Evolutionary conservation across 2,113 vertebrate species (phyloP).

Genomic region (Rhea americana): DNA sequence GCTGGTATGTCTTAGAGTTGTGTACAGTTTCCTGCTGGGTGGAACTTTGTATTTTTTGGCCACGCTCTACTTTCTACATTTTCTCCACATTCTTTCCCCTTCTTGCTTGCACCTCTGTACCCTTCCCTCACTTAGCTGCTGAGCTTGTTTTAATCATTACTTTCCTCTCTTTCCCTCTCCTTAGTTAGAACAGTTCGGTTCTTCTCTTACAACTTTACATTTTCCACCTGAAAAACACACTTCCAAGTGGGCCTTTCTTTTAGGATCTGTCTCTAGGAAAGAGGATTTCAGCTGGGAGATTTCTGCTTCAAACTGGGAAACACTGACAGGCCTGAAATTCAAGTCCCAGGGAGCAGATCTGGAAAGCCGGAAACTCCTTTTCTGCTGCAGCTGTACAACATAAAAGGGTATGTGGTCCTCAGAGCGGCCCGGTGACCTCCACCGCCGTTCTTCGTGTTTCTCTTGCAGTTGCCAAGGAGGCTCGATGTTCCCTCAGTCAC

Average conservation of each 20-base stretch:
- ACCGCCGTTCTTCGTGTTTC: not conserved
- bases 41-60: conserved; percentile 50
- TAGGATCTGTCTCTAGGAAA: conserved; percentile 50
- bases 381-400: not conserved
- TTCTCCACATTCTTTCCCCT: conserved; percentile 12
- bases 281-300: conserved; percentile 36
- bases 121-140: not conserved
- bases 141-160: not conserved
- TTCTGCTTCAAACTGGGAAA: conserved; percentile 49
- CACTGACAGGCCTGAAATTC: conserved; percentile 5
- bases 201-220: not conserved
- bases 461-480: not conserved
- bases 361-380: not conserved
- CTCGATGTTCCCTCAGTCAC: not conserved
- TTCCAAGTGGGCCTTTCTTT: conserved; percentile 46
- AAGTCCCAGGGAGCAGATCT: not conserved
- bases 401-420: not conserved
- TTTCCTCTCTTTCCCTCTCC: not conserved
- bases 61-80: not conserved
- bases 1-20: conserved; percentile 30
- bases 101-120: not conserved
- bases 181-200: not conserved
- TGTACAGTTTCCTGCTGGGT: conserved; percentile 31
- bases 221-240: conserved; percentile 43
- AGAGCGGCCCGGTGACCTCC: not conserved